Evolutionary conservation across 2,113 vertebrate species (phyloP).

Genomic region (Caranx melampygus): DNA sequence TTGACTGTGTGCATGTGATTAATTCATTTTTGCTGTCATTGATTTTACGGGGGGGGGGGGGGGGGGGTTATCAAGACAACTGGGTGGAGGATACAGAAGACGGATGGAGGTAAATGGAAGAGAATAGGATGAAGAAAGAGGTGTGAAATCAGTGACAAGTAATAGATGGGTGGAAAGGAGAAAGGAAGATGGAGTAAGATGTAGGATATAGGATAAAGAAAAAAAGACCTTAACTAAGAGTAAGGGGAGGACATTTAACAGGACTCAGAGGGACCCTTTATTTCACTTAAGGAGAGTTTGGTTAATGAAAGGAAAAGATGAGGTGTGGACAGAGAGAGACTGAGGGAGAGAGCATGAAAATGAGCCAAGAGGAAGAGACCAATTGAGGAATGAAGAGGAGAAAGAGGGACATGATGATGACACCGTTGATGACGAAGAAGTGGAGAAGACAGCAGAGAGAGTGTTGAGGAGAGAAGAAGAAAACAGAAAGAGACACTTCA

Average conservation of each 20-base stretch:
- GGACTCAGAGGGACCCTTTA: conserved; percentile 49
- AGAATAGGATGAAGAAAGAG: not conserved
- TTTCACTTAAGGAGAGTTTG: conserved; percentile 45
- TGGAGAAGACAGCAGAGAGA: conserved; percentile 12
- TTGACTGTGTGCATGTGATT: no score
- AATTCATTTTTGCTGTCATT: conserved; percentile 13
- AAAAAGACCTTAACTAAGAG: conserved; percentile 34
- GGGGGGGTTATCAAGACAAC: not conserved
- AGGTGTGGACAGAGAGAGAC: conserved; percentile 30
- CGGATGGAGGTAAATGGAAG: conserved; percentile 1
- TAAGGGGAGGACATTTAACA: conserved; percentile 23
- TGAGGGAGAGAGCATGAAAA: not conserved
- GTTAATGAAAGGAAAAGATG: conserved; percentile 56
- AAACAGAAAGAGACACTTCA: conserved; percentile 33
- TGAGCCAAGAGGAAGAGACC: not conserved
- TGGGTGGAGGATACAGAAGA: conserved; percentile 1
- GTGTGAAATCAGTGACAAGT: conserved; percentile 6
- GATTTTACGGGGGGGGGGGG: conserved; percentile 6
- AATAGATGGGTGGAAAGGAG: conserved; percentile 26
- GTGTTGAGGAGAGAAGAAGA: not conserved
- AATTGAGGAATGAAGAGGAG: not conserved
- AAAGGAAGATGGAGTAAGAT: not conserved
- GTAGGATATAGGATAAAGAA: not conserved
- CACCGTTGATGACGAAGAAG: conserved; percentile 8
- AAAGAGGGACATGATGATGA: conserved; percentile 10